Base-by-base conservation (phyloP, 1,140 invertebrate species). In the Sinonovacula constricta region DNA sequence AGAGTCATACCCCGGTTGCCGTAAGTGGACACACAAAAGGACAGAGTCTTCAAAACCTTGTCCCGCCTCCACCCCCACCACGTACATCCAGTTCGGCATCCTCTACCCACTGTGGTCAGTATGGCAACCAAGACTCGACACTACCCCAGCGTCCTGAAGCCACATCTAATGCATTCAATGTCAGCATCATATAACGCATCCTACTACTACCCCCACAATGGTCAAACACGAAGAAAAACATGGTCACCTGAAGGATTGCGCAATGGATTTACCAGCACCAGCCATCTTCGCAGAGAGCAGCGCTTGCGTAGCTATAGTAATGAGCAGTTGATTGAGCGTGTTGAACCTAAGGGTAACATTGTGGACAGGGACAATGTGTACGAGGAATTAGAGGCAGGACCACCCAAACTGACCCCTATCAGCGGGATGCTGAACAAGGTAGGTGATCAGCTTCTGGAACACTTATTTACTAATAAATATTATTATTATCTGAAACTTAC, bases 401-500 rank as follows among this genome's bases (percentile, higher is more conserved):
- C 80, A 33, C 80, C 80, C n/a, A 81, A 72, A 62, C 36, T 81
- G 1, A 63, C 80, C 5, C 80, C 80, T 30, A 63, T 81, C 57
- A 81, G 80, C 68, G 80, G 80, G 36, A 77, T 81, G 67, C 53
- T 81, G 63, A 78, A 66, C 30, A 65, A 62, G 57, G 80, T 81
- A 68, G 68, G 69, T 81, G 22, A 4, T 4, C 18, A 34, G 34
- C 30, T 12, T 10, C n/a, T n/a, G n/a, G n/a, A n/a, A n/a, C n/a
- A n/a, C n/a, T n/a, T n/a, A n/a, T n/a, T n/a, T n/a, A n/a, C n/a
- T n/a, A n/a, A n/a, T n/a, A n/a, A n/a, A n/a, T n/a, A n/a, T n/a
- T n/a, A n/a, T n/a, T n/a, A n/a, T n/a, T n/a, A n/a, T n/a, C n/a
- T n/a, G n/a, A n/a, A n/a, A n/a, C n/a, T n/a, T n/a, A n/a, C n/a